Base-by-base conservation (phyloP, 2,113 vertebrate species). In the Melanerpes formicivorus region DNA sequence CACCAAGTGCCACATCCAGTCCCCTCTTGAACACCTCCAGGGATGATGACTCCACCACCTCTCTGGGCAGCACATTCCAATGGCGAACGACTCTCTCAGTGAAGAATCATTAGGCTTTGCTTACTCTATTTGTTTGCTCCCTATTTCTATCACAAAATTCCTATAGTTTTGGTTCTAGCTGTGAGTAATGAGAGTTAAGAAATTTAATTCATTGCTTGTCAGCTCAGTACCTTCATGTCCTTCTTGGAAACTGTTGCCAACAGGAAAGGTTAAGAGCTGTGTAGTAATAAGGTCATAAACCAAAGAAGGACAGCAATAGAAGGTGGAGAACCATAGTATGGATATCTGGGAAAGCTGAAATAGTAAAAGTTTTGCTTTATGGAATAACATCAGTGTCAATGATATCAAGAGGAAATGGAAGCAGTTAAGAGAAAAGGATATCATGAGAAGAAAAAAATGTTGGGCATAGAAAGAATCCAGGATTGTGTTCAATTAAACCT, bases 251-350 rank as follows among this genome's bases (percentile, higher is more conserved):
- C 66, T 22, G 19, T n/a, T 94, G 72, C 73, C 76, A 91, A 87
- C 92, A 84, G 44, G 48, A 92, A 94, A 95, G 82, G 91, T 94
- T 92, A 85, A 75, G 91, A 95, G 87, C 62, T 78, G 44, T 62
- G 65, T 29, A 30, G 78, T 87, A 96, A 80, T 93, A 94, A 92
- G 87, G 84, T 90, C 91, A 85, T 85, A 96, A 85, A 84, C 60
- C 66, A 78, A 19, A 29, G 83, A 79, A 86, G 81, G 89, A 94
- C 89, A 94, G 79, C 62, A 92, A 37, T 80, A 90, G 69, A 85
- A 92, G 71, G 37, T 30, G 52, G 52, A 91, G 66, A 96, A 92
- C 89, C 93, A 91, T 83, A 90, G 80, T 60, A 62, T 75, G 44
- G 64, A 71, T 79, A 85, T 52, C 81, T 72, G 72, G 34, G 65